Evolutionary conservation across 2,797 vertebrate species (phyloP), one percentile per base, ranked within the genome.

Genomic region (Pteronotus mesoamericanus): DNA sequence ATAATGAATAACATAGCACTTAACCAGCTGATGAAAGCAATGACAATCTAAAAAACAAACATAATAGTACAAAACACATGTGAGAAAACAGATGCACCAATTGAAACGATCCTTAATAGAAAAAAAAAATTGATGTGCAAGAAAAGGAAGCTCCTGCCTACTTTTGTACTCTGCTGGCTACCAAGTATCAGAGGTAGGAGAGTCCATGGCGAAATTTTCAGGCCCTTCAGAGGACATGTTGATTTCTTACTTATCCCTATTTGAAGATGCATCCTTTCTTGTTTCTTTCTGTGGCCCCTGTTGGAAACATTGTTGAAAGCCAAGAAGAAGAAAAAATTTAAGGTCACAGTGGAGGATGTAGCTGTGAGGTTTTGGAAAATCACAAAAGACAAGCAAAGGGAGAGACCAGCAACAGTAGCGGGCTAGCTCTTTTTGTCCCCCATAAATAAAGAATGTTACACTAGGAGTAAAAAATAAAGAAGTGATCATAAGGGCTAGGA

Each of bases 181-280:
- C 44, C 88, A 92, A 44, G 61, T 37, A 9, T 53, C n/a, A 24
- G 59, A 48, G 19, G 19, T 12, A 44, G 37, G 14, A 37, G 12
- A 75, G 61, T 69, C 94, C 44, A 2, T 39, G 19, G 32, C 92
- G 0, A 57, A 64, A 15, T 96, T 78, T 90, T 34, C 21, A 89
- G 44, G n/a, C 34, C 48, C 24, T 88, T 59, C n/a, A 79, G 48
- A 57, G 88, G 84, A 75, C 18, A 32, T 88, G 39, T 0, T 97
- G 72, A 74, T 96, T 75, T 96, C 69, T 79, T 86, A n/a, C 5
- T 97, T 48, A 8, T 96, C 83, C 71, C 90, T 69, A 21, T 95
- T 94, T 94, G 19, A 69, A 88, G 24, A 84, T 53, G 74, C 97
- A 29, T 32, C 9, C 94, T 97, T 97, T 95, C 87, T 84, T 97